Evolutionary conservation across 2,888 invertebrate genomes (phyloP).

Genomic region (Nineta flava): DNA sequence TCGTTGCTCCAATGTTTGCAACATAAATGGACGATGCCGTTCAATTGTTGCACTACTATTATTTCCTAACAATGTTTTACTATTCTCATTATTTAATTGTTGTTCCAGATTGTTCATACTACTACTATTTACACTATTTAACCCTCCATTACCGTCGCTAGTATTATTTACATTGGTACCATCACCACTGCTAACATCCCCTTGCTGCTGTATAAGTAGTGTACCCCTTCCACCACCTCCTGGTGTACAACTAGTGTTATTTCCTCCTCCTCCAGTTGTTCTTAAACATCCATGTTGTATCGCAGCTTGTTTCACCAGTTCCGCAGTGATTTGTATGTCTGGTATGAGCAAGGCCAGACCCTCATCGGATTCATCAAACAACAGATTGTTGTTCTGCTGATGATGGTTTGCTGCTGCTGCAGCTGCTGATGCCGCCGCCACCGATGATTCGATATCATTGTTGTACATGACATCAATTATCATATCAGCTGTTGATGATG

Average conservation of each 20-base stretch:
- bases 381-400: too few relatives aligned
- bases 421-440: neutral
- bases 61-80: neutral
- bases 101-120: neutral
- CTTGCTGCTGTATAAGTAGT: conserved; percentile 16
- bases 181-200: conserved; percentile 16
- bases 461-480: too few relatives aligned
- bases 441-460: neutral
- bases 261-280: neutral
- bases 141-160: too few relatives aligned
- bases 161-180: too few relatives aligned
- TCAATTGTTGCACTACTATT: conserved; percentile 23
- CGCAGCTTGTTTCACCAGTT: conserved; percentile 33
- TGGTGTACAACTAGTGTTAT: too few relatives aligned
- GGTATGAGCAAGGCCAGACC: conserved; percentile 78
- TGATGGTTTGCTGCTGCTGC: neutral
- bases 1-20: conserved; percentile 48
- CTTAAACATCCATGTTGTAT: conserved; percentile 8
- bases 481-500: too few relatives aligned
- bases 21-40: conserved; percentile 32
- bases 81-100: conserved; percentile 12
- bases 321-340: conserved; percentile 66
- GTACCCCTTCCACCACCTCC: neutral
- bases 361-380: conserved; percentile 56
- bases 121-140: too few relatives aligned